These are phyloP conservation scores for Rhinopomastus cyanomelas DNA, from an alignment of 2,113 vertebrate genomes.

Conservation along the genomic window DNA sequence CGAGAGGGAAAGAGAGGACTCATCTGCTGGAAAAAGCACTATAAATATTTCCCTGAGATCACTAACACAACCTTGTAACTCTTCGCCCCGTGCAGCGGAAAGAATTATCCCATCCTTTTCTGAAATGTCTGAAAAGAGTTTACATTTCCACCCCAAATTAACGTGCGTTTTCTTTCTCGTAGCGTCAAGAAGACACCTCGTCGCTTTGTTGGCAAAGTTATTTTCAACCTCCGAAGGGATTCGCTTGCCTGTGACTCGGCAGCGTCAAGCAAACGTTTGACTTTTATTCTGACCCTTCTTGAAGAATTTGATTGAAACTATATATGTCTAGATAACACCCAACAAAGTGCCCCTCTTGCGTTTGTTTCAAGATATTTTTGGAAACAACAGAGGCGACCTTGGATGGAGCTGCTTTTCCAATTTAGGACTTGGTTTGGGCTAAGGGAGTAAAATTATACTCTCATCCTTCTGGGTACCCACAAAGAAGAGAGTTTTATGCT, in stretches of 20 bases:
- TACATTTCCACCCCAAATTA: conserved; percentile 7
- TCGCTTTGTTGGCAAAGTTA: conserved; percentile 13
- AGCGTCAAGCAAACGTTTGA: conserved; percentile 73
- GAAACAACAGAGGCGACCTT: conserved; percentile 88
- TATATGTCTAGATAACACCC: conserved; percentile 90
- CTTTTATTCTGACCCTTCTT: conserved; percentile 84
- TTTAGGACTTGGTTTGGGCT: conserved; percentile 86
- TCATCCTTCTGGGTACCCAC: conserved; percentile 20
- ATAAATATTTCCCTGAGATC: conserved; percentile 49
- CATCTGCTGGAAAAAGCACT: conserved; percentile 47
- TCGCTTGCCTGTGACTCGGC: conserved; percentile 54
- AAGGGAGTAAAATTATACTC: conserved; percentile 67
- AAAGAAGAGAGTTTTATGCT: conserved; percentile 1
- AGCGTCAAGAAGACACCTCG: background rate
- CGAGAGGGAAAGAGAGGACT: background rate
- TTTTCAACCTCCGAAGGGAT: conserved; percentile 43
- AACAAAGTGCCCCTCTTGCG: conserved; percentile 89
- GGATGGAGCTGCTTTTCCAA: conserved; percentile 85
- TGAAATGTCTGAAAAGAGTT: conserved; percentile 6
- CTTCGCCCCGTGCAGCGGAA: background rate
- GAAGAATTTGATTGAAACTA: conserved; percentile 86
- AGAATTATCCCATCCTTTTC: conserved; percentile 1
- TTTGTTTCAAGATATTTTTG: conserved; percentile 90
- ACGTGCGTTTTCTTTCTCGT: background rate
- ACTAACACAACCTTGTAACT: conserved; percentile 9